Conservation (phyloP, 2,888 invertebrate species). For the Drosophila kambysellisi region DNA sequence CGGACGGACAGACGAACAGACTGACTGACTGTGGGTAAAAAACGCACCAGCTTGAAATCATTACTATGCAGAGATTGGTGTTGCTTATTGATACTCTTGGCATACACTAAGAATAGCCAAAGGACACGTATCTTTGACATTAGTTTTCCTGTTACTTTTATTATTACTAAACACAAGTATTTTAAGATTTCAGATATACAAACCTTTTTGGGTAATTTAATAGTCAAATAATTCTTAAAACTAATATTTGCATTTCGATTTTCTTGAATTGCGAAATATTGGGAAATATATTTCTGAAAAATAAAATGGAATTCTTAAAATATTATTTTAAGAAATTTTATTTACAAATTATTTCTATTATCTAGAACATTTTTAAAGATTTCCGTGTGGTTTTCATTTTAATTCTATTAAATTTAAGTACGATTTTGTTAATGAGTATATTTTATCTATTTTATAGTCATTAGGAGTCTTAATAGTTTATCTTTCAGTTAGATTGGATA, state of each 20-base stretch:
- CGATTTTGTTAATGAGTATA: not conserved
- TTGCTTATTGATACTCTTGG: not conserved
- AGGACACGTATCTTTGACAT: not conserved
- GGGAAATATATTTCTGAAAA: not conserved
- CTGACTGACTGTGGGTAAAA: not conserved
- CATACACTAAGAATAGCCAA: not conserved
- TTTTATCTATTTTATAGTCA: not conserved
- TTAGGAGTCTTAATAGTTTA: not conserved
- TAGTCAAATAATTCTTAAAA: too few relatives aligned
- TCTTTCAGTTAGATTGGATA: not conserved
- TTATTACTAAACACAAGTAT: not conserved
- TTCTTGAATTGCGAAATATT: not conserved
- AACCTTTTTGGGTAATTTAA: too few relatives aligned
- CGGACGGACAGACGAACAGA: not conserved
- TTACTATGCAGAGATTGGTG: constrained; percentile 14
- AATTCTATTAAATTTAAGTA: not conserved
- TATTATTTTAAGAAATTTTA: not conserved
- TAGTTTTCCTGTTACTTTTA: not conserved
- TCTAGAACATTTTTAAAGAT: too few relatives aligned
- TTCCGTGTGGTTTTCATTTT: not conserved
- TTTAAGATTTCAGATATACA: not conserved
- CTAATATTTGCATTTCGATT: too few relatives aligned
- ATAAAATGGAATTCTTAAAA: not conserved
- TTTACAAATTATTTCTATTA: too few relatives aligned
- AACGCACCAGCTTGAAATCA: constrained; percentile 19